Base-by-base conservation (phyloP, 2,888 invertebrate genomes). In the Acanthosepion lycidas region DNA sequence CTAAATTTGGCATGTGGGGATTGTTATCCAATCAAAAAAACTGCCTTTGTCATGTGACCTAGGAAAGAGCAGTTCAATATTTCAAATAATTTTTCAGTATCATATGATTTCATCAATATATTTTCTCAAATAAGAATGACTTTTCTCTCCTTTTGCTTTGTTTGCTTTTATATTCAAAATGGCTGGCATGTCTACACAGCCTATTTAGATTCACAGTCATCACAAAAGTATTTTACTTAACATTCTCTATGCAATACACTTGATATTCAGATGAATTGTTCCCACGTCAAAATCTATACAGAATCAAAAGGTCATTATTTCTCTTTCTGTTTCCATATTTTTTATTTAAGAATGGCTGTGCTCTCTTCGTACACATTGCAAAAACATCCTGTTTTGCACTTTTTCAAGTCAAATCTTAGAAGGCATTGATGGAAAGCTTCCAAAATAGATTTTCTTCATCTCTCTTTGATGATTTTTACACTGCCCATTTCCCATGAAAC, bases 391-490 rank as follows among this genome's bases (percentile, higher is more conserved):
- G 78, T n/a, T 78, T 78, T 78, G 78, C 78, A 78, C n/a, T 78
- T 78, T 78, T 78, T 78, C 78, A 78, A 78, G 33, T 78, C 78
- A 78, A 78, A 78, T 78, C 78, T 78, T 78, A n/a, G 78, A 78
- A 78, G 33, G 78, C 18, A n/a, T 78, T 15, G n/a, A 78, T 78
- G 78, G n/a, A 78, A 78, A 33, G n/a, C 78, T 78, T 78, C 78
- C 78, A 78, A 78, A 78, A 78, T 78, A 78, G 78, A 78, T 78
- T n/a, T 78, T 78, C 78, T 78, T 78, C 78, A 78, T 78, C 78
- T 78, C 18, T 59, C 78, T 78, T 78, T 78, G 78, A 78, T 33
- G 78, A n/a, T 78, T 78, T 33, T 33, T n/a, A 78, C 78, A 33
- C 78, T 78, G 15, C 15, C 78, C 78, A 78, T n/a, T 78, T 78